Evolutionary conservation across 2,113 vertebrate species (phyloP).

Genomic region (Poecile atricapillus): DNA sequence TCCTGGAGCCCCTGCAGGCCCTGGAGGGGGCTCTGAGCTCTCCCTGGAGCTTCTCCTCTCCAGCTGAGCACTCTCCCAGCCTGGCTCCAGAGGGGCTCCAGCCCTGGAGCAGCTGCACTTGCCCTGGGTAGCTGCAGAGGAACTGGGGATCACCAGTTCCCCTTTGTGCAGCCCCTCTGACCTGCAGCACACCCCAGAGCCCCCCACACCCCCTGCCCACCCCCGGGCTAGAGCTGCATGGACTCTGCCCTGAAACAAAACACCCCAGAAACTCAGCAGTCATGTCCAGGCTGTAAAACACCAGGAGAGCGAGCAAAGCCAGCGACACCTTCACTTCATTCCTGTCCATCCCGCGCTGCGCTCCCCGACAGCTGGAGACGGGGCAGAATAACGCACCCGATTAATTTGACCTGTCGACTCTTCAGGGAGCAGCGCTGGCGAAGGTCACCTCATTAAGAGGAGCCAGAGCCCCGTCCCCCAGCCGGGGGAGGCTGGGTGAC

Average conservation of each 20-base stretch:
- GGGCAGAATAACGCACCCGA: slow-evolving; percentile 20
- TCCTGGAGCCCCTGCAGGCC: too few relatives aligned
- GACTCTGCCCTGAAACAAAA: not conserved
- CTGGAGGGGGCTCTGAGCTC: too few relatives aligned
- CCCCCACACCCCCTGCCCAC: fast-evolving
- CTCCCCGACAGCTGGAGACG: not conserved
- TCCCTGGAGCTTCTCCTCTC: not conserved
- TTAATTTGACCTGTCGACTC: slow-evolving; percentile 35
- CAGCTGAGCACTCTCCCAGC: not conserved
- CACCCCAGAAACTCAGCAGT: not conserved
- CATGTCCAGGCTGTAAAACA: not conserved
- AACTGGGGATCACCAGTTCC: not conserved
- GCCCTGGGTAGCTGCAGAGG: not conserved
- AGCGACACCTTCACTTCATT: not conserved
- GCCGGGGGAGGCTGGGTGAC: not conserved
- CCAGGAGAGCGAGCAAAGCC: not conserved
- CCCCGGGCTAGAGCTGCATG: not conserved
- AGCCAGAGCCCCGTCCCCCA: not conserved
- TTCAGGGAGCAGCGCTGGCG: not conserved
- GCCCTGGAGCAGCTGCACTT: not conserved
- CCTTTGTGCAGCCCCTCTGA: not conserved
- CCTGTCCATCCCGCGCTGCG: fast-evolving
- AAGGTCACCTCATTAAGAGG: slow-evolving; percentile 67
- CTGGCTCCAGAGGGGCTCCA: not conserved
- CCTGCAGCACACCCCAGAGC: not conserved